phyloP scores from a whole-genome alignment of 1,140 invertebrate genomes.

The Pogonognathellus flavescens region DNA sequence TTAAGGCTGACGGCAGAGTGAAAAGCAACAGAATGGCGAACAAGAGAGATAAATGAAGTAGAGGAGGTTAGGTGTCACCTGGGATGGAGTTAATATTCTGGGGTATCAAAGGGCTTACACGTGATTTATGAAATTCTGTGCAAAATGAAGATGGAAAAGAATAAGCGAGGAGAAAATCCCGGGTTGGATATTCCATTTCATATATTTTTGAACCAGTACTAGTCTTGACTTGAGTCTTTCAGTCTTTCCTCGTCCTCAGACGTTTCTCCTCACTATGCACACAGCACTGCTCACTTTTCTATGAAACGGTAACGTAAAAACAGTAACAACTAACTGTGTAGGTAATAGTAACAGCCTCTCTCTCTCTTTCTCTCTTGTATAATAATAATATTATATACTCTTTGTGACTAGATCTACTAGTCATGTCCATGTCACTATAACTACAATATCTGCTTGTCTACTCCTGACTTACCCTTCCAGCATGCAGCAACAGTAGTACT shows the following conservation, averaged over 20 bases:
- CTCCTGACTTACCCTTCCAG: too few species aligned
- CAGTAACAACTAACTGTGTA: too few species aligned
- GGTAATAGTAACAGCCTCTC: too few species aligned
- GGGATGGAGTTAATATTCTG: constrained; percentile 64
- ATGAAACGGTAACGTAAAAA: neutral
- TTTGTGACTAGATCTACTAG: too few species aligned
- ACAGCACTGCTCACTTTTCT: neutral
- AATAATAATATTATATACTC: too few species aligned
- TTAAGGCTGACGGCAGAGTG: constrained; percentile 27
- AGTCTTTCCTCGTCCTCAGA: neutral
- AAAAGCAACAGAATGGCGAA: constrained; percentile 51
- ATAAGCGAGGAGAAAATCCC: constrained; percentile 47
- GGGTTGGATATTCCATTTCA: constrained; percentile 34
- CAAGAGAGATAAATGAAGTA: constrained; percentile 61
- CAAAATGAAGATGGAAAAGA: constrained; percentile 56
- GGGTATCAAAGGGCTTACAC: constrained; percentile 58
- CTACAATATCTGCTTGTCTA: too few species aligned
- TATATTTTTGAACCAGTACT: neutral
- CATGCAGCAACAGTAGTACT: too few species aligned
- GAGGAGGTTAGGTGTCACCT: constrained; percentile 63
- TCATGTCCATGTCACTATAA: too few species aligned
- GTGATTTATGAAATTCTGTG: constrained; percentile 64
- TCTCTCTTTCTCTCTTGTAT: too few species aligned
- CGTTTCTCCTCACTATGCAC: neutral
- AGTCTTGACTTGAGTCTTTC: neutral